Evolutionary conservation across 1,140 invertebrate genomes (phyloP).

Genomic region (Glossosoma conforme): DNA sequence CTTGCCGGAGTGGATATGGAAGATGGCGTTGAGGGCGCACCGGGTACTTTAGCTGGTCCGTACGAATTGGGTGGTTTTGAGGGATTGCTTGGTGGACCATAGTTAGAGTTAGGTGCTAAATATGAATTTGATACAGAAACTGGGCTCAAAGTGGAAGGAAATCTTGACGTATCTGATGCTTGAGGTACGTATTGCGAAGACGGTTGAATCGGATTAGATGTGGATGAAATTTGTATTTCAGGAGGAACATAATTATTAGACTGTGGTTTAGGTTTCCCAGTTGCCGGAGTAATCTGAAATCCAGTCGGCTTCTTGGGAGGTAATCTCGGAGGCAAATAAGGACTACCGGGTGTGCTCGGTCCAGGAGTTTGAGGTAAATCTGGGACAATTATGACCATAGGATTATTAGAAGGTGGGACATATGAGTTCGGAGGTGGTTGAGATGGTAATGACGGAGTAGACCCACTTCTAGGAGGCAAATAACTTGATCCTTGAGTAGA

Average conservation of each 20-base stretch:
- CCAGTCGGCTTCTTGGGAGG: neutral
- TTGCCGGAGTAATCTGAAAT: neutral
- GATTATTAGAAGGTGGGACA: neutral
- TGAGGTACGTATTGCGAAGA: slow-evolving; percentile 3
- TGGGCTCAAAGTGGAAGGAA: slow-evolving; percentile 14
- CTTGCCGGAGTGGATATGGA: slow-evolving; percentile 24
- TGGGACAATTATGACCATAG: neutral
- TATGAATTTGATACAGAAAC: slow-evolving; percentile 10
- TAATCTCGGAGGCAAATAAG: slow-evolving; percentile 1
- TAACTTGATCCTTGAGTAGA: slow-evolving; percentile 13
- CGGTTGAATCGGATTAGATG: too few relatives aligned
- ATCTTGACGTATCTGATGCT: neutral
- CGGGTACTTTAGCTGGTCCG: slow-evolving; percentile 8
- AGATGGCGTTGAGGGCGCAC: slow-evolving; percentile 1
- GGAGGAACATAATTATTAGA: slow-evolving; percentile 15
- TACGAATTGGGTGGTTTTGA: slow-evolving; percentile 8
- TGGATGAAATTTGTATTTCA: too few relatives aligned
- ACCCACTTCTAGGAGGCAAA: slow-evolving; percentile 6
- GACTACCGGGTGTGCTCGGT: neutral
- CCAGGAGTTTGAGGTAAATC: slow-evolving; percentile 1
- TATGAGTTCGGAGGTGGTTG: slow-evolving; percentile 5
- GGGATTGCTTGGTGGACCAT: neutral
- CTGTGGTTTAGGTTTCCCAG: neutral
- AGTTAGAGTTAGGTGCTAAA: slow-evolving; percentile 4
- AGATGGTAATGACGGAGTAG: neutral